Base-by-base conservation (phyloP, 2,113 vertebrate species). In the Crotalus tigris region DNA sequence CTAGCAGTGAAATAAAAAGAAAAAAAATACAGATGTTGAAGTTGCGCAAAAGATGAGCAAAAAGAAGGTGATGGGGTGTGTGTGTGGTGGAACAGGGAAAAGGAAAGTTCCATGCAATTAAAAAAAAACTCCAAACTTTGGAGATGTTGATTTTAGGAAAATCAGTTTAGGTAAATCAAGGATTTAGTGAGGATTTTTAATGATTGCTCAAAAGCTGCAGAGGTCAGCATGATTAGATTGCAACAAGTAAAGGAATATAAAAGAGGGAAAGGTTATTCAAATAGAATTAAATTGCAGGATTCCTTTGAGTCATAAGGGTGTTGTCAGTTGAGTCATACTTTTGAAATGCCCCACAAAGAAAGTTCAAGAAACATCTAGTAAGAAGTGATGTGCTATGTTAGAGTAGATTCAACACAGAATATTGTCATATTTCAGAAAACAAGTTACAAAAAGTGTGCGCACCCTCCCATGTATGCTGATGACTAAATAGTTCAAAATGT, bases 321-420 rank as follows among this genome's bases (percentile, higher is more conserved):
- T 29, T 17, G 92, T 61, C 94, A 85, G 92, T 92, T 95, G 75
- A 7, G 33, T 69, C 3, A 90, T 86, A 0, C 53, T 91, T 93
- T 91, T 90, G 61, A 95, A 94, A 93, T 13, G 46, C 95, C 75
- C 87, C 61, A 90, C 94, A 44, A 91, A 17, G 91, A 89, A 15
- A 39, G 57, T 54, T 96, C 0, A 19, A 57, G 93, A 88, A 53
- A 0, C 0, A 0, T 0, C 93, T 94, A 61, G 93, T n/a, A 11
- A 17, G 89, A 57, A 8, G 55, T 5, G 12, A 33, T 93, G 57
- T 88, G 0, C 81, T 54, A 24, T 1, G 87, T 21, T 23, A 3
- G 85, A 2, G 46, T 2, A 91, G 94, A 91, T 0, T 51, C 5
- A 92, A 90, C 39, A 88, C 88, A 58, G 61, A 51, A 23, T 46